Base-by-base conservation (phyloP, 2,113 vertebrate species). In the Ginglymostoma cirratum region DNA sequence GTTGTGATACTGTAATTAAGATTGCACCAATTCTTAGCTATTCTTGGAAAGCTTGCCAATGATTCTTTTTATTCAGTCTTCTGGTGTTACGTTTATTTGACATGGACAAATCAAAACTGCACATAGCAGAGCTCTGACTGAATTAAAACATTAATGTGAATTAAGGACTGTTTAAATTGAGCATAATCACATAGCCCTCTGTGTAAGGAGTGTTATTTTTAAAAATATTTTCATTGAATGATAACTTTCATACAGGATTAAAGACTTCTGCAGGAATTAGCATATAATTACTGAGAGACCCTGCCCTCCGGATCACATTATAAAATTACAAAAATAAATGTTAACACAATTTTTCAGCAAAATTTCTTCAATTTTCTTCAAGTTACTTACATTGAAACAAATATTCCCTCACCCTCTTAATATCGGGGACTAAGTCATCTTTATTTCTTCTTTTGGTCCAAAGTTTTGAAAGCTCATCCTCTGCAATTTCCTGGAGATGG, bases 401-500 rank as follows among this genome's bases (percentile, higher is more conserved):
- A 70, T 93, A 48, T 48, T 48, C 95, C 89, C 98, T 98, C 97
- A 99, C 99, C 98, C 99, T 98, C 83, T 99, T 98, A 0, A 98
- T 99, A 96, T 99, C 99, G 0, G 99, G 99, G 86, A 99, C 99
- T 96, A 99, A 98, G 97, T 99, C 99, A 0, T 99, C 99, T 97
- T 99, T 99, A 97, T 98, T 99, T 96, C 98, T 98, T 27, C 99
- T 97, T 96, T 99, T 99, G 96, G 98, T 98, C 98, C 99, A 99
- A 70, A 99, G 99, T 96, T 97, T 99, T 96, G 99, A 98, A 27
- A 99, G 98, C 96, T 99, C 99, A 0, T 99, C 99, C 96, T 99
- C 99, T 0, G 99, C 99, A 1, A 99, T 99, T 97, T 99, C 99
- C 97, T 99, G 99, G 83, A 99, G 98, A 97, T 99, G 99, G 97